Base-by-base conservation (phyloP, 2,113 vertebrate genomes). In the Heteronetta atricapilla region DNA sequence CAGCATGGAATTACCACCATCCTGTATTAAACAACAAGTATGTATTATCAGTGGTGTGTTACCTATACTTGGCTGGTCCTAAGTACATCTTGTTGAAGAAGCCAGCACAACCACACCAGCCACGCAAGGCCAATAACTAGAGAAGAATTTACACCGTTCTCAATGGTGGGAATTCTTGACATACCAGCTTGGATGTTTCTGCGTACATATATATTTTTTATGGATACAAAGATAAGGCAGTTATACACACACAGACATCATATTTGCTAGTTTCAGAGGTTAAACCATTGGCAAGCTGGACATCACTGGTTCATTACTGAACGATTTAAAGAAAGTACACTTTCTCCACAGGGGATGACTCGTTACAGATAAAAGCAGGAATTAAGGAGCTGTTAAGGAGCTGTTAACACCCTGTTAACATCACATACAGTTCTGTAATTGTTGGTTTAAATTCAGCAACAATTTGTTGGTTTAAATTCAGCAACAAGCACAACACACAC, bases 131-230 rank as follows among this genome's bases (percentile, higher is more conserved):
- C 58, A 80, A 11, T 1, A 82, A 16, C 1, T 15, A 44, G 53
- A 58, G 14, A 79, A 48, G 10, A 66, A 82, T 55, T 85, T 56
- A 38, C 40, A 53, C 46, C 42, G 42, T 59, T 36, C 18, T 22
- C 20, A 21, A 22, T 48, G 20, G 46, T 48, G 46, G 46, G 46
- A 22, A 3, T 42, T 80, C 60, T 22, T 72, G 74, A 62, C 5
- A 14, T 2, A 22, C 8, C 42, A 42, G n/a, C 33, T 72, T 2
- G 31, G 66, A 48, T 40, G 13, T 2, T 18, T 13, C 28, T 0
- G 4, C 16, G 15, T 58, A 48, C 29, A 38, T 1, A 26, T 0
- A 15, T 6, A 4, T 36, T 6, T 29, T 8, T 29, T 5, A 60
- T 3, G 9, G 31, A 50, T 6, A 56, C 40, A 79, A 38, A 76